Evolutionary conservation across 2,888 invertebrate genomes (phyloP).

Genomic region (Ditylenchus weischeri): DNA sequence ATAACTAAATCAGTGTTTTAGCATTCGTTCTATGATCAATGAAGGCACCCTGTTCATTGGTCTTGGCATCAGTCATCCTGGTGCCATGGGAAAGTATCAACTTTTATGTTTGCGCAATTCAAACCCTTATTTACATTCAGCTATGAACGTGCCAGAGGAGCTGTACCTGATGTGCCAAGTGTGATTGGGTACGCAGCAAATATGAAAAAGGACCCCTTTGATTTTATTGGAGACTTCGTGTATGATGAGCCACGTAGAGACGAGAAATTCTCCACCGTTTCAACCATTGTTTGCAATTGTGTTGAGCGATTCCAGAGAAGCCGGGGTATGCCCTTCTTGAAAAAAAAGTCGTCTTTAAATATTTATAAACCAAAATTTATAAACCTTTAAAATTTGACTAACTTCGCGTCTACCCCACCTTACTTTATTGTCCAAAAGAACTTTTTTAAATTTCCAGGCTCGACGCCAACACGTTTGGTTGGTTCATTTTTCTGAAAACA

Average conservation of each 20-base stretch:
- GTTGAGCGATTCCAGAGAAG: constrained; percentile 18
- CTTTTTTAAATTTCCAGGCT: too few relatives aligned
- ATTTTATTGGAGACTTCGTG: constrained; percentile 40
- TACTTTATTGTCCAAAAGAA: too few relatives aligned
- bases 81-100: constrained; percentile 23
- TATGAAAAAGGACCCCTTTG: constrained; percentile 25
- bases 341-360: too few relatives aligned
- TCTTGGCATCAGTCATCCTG: constrained; percentile 25
- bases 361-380: too few relatives aligned
- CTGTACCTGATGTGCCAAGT: constrained; percentile 25
- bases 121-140: background rate
- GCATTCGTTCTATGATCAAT: constrained; percentile 24
- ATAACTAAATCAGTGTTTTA: background rate
- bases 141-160: constrained; percentile 24
- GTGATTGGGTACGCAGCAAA: constrained; percentile 43
- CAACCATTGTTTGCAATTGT: constrained; percentile 17
- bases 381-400: too few relatives aligned
- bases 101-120: background rate
- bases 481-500: background rate
- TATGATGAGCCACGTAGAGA: constrained; percentile 33
- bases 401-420: too few relatives aligned
- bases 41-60: constrained; percentile 35
- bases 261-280: constrained; percentile 27
- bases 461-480: constrained; percentile 9
- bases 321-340: constrained; percentile 1